Conservation (phyloP, 2,797 vertebrate genomes). For the Acrossocheilus fasciatus region DNA sequence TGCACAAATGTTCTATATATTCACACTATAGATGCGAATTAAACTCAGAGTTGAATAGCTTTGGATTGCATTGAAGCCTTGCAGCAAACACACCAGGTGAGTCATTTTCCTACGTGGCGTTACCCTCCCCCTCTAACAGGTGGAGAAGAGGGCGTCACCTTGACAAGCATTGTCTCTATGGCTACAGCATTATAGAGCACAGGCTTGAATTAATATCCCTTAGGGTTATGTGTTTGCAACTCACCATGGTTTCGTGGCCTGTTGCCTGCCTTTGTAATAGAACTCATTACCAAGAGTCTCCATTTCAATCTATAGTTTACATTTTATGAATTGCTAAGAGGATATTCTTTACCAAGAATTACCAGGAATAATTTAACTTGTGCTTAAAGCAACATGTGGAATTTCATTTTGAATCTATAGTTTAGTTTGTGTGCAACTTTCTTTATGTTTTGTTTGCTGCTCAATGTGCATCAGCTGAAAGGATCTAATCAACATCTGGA, state of each 20-base stretch:
- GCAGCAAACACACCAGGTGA: neutral
- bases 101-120: neutral
- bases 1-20: neutral
- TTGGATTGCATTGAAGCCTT: neutral
- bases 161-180: slow-evolving; percentile 49
- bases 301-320: neutral
- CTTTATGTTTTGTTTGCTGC: neutral
- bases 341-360: neutral
- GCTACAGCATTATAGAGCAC: slow-evolving; percentile 44
- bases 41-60: neutral
- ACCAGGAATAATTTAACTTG: neutral
- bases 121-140: slow-evolving; percentile 21
- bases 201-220: slow-evolving; percentile 16
- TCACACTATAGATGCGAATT: neutral
- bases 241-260: slow-evolving; percentile 23
- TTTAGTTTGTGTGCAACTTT: neutral
- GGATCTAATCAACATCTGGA: neutral
- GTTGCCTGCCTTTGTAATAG: neutral
- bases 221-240: slow-evolving; percentile 38
- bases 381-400: neutral
- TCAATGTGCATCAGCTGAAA: neutral
- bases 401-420: neutral
- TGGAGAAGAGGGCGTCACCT: slow-evolving; percentile 41
- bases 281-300: neutral
- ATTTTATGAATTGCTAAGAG: neutral